Percentiles rank a stretch among this genome's conserved stretches.
phyloP scores from a whole-genome alignment of 2,888 invertebrate genomes.

The Chrysopilus asiliformis region DNA sequence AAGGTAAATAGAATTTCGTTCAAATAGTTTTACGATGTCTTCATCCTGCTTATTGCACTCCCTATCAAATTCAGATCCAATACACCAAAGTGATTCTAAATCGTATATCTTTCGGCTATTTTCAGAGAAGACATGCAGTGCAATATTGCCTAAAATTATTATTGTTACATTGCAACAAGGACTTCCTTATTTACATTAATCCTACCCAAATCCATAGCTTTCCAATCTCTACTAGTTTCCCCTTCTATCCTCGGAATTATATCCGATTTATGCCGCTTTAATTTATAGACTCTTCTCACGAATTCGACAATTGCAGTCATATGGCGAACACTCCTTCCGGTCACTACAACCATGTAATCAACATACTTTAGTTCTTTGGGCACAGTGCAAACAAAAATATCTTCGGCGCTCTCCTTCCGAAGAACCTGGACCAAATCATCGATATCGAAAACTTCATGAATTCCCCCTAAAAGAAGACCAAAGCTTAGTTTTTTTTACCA shows the following conservation, averaged over 20 bases:
- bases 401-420: constrained; percentile 58
- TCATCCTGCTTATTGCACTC: constrained; percentile 46
- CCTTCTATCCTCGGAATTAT: constrained; percentile 65
- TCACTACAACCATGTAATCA: constrained; percentile 71
- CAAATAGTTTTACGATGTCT: constrained; percentile 48
- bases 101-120: constrained; percentile 61
- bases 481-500: not conserved
- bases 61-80: constrained; percentile 69
- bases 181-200: not conserved
- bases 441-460: constrained; percentile 74
- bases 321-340: constrained; percentile 59
- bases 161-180: constrained; percentile 1
- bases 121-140: constrained; percentile 71
- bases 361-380: constrained; percentile 65
- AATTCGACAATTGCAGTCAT: constrained; percentile 61
- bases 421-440: constrained; percentile 70
- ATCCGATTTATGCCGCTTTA: constrained; percentile 50
- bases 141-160: constrained; percentile 59
- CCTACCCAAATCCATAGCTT: constrained; percentile 78
- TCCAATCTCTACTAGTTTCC: constrained; percentile 62
- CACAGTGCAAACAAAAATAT: constrained; percentile 69
- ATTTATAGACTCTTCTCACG: constrained; percentile 61
- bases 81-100: constrained; percentile 81
- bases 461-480: constrained; percentile 49
- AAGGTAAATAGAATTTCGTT: constrained; percentile 51